phyloP scores from a whole-genome alignment of 1,140 invertebrate genomes.

The Cryptotermes secundus region DNA sequence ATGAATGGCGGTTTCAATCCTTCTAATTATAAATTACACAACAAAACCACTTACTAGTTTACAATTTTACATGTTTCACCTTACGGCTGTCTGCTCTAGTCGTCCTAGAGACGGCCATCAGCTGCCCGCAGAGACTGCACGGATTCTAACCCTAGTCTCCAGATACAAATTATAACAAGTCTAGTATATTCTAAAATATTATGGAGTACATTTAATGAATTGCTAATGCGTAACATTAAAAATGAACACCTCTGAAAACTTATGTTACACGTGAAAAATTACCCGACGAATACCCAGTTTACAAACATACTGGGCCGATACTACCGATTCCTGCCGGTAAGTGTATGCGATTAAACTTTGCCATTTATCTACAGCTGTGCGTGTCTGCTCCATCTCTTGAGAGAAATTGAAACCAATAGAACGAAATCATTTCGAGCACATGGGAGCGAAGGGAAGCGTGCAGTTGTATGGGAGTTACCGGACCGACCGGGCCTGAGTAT shows the following conservation, averaged over 20 bases:
- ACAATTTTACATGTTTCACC: constrained; percentile 32
- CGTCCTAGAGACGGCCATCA: constrained; percentile 35
- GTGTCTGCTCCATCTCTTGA: neutral
- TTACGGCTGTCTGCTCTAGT: constrained; percentile 34
- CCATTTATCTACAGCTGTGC: neutral
- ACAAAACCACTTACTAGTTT: neutral
- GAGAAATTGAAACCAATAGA: neutral
- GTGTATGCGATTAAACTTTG: constrained; percentile 7
- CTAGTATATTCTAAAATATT: neutral
- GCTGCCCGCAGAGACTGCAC: constrained; percentile 34
- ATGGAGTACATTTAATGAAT: constrained; percentile 18
- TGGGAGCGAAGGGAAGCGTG: too few species aligned
- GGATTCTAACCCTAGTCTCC: constrained; percentile 35
- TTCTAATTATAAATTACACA: neutral
- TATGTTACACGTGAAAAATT: constrained; percentile 35
- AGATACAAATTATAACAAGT: constrained; percentile 19
- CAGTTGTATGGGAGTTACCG: too few species aligned
- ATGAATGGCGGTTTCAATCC: neutral
- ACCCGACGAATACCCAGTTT: constrained; percentile 35
- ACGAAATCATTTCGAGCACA: neutral
- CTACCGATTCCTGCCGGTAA: constrained; percentile 14
- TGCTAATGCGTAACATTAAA: constrained; percentile 20
- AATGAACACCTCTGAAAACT: constrained; percentile 28
- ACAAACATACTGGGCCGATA: constrained; percentile 35
- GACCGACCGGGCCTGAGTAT: too few species aligned